Percentiles rank a stretch among this genome's conserved stretches.
These are phyloP conservation scores for Drosophila athabasca DNA, from an alignment of 1,140 invertebrate genomes.

Conservation along the genomic window DNA sequence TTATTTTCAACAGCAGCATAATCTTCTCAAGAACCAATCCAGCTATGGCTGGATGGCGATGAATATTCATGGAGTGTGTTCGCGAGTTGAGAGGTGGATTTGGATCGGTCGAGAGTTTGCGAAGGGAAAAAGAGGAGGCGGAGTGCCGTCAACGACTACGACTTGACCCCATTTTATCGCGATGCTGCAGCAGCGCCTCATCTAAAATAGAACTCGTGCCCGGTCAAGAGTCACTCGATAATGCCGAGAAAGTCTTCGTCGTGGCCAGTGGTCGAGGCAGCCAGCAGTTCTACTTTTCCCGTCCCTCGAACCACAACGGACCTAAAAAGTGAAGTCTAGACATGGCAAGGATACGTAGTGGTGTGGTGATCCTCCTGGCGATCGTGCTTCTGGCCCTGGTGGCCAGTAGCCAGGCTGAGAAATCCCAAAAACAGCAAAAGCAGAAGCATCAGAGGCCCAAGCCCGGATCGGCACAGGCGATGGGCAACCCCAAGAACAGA, in stretches of 20 bases:
- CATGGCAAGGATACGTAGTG: slow-evolving; percentile 51
- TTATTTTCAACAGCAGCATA: slow-evolving; percentile 49
- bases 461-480: slow-evolving; percentile 7
- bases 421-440: slow-evolving; percentile 31
- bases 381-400: slow-evolving; percentile 46
- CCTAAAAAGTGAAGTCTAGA: slow-evolving; percentile 12
- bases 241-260: slow-evolving; percentile 68
- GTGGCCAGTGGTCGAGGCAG: slow-evolving; percentile 14
- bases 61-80: slow-evolving; percentile 58
- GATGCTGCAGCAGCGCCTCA: slow-evolving; percentile 19
- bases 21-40: slow-evolving; percentile 22
- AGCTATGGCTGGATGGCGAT: slow-evolving; percentile 32
- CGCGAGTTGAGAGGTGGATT: slow-evolving; percentile 41
- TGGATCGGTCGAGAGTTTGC: neutral
- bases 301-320: slow-evolving; percentile 14
- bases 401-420: slow-evolving; percentile 39
- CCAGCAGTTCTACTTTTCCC: slow-evolving; percentile 49
- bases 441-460: slow-evolving; percentile 40
- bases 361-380: slow-evolving; percentile 45
- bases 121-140: slow-evolving; percentile 14
- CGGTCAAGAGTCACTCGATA: slow-evolving; percentile 61
- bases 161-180: slow-evolving; percentile 67
- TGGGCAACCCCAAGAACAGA: slow-evolving; percentile 26
- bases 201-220: slow-evolving; percentile 62
- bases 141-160: slow-evolving; percentile 21